phyloP scores from a whole-genome alignment of 2,113 vertebrate genomes.

The Lepisosteus oculatus region DNA sequence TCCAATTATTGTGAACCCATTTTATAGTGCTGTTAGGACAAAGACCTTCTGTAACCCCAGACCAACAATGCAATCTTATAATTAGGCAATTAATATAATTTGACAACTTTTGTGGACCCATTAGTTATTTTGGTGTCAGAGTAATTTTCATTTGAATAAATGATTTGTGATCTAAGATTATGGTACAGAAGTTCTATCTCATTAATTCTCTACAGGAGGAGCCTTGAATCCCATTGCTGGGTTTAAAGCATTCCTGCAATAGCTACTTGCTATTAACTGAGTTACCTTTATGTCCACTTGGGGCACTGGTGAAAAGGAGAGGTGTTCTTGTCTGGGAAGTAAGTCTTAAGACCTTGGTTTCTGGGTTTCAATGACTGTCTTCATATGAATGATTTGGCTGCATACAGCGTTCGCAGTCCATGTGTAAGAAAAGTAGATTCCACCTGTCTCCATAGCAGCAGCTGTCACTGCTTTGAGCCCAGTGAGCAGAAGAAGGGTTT shows the following conservation, averaged over 20 bases:
- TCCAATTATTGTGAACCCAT: conserved; percentile 27
- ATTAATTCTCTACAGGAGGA: no score
- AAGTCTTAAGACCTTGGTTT: no score
- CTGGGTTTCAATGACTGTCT: no score
- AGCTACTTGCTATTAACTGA: no score
- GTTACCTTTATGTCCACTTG: no score
- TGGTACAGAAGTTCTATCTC: background rate
- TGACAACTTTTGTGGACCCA: conserved; percentile 47
- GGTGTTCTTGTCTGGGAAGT: no score
- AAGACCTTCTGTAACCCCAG: conserved; percentile 31
- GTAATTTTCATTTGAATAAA: conserved; percentile 43
- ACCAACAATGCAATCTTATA: conserved; percentile 46
- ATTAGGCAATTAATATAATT: conserved; percentile 53
- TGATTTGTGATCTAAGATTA: conserved; percentile 35
- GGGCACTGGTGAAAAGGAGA: no score
- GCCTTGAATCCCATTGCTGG: no score
- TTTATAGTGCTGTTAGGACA: conserved; percentile 30
- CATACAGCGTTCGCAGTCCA: background rate
- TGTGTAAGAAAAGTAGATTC: background rate
- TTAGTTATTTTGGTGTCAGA: conserved; percentile 49
- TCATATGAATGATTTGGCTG: no score
- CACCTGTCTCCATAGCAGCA: background rate
- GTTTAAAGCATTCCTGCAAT: no score
- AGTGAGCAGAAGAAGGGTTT: no score
- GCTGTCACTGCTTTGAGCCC: no score